Conservation (phyloP, 1,140 invertebrate genomes). For the Pissodes strobi region DNA sequence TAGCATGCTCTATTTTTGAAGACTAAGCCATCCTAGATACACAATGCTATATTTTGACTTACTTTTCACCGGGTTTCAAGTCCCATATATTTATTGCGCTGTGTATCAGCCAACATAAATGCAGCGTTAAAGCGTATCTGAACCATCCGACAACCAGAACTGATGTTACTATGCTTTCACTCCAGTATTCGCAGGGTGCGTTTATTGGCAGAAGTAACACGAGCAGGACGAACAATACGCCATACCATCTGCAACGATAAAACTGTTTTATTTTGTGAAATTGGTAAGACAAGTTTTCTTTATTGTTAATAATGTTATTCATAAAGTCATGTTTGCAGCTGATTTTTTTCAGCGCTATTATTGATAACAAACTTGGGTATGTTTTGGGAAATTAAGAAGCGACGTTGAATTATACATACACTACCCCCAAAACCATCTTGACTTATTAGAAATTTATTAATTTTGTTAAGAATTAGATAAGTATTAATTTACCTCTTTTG, state of each 20-base stretch:
- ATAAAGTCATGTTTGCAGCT: no score
- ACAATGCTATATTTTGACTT: no score
- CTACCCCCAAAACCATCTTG: no score
- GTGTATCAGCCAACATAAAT: slow-evolving; percentile 71
- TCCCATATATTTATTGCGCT: slow-evolving; percentile 74
- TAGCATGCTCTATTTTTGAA: neutral
- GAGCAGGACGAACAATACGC: slow-evolving; percentile 69
- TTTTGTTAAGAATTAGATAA: no score
- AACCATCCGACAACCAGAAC: slow-evolving; percentile 63
- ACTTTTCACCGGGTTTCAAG: slow-evolving; percentile 71
- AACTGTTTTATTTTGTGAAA: neutral
- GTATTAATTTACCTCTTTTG: slow-evolving; percentile 78
- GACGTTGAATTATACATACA: no score
- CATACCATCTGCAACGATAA: slow-evolving; percentile 65
- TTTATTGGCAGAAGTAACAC: slow-evolving; percentile 74
- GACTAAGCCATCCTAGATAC: slow-evolving; percentile 1
- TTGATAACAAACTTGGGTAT: no score
- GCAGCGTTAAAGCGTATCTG: slow-evolving; percentile 63
- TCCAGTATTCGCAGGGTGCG: slow-evolving; percentile 74
- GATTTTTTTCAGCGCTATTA: no score
- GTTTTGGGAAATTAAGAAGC: no score
- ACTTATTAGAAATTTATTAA: no score
- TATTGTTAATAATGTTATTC: no score
- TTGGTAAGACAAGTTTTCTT: no score
- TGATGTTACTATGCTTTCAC: slow-evolving; percentile 59